These are phyloP conservation scores for Anomalospiza imberbis DNA, from an alignment of 2,797 vertebrate species.

Conservation along the genomic window DNA sequence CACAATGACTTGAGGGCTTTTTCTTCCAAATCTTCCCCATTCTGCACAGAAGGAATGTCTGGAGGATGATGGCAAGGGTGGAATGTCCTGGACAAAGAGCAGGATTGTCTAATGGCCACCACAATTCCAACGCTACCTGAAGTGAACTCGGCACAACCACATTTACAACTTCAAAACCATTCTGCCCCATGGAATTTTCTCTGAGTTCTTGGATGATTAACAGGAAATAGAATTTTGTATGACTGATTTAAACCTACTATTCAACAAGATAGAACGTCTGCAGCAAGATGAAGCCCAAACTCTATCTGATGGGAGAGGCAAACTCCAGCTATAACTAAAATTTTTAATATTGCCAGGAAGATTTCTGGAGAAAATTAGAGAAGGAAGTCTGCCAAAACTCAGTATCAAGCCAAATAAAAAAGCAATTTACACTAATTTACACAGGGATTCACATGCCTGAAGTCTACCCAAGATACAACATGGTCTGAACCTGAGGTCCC, in stretches of 20 bases:
- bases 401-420: background rate
- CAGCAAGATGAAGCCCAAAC: background rate
- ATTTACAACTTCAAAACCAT: background rate
- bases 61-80: background rate
- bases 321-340: background rate
- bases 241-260: background rate
- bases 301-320: background rate
- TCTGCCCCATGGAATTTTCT: background rate
- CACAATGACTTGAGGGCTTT: background rate
- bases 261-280: background rate
- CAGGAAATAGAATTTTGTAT: background rate
- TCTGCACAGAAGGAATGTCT: background rate
- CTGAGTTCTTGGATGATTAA: background rate
- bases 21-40: background rate
- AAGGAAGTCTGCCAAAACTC: background rate
- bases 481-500: background rate
- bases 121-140: background rate
- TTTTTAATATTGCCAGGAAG: background rate
- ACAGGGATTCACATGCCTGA: background rate
- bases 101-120: background rate
- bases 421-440: background rate
- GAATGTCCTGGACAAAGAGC: background rate
- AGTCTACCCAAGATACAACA: background rate
- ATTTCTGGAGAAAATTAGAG: background rate
- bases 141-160: background rate